phyloP scores from a whole-genome alignment of 92 coral and sea anemone genomes.

The Blastomussa wellsi region DNA sequence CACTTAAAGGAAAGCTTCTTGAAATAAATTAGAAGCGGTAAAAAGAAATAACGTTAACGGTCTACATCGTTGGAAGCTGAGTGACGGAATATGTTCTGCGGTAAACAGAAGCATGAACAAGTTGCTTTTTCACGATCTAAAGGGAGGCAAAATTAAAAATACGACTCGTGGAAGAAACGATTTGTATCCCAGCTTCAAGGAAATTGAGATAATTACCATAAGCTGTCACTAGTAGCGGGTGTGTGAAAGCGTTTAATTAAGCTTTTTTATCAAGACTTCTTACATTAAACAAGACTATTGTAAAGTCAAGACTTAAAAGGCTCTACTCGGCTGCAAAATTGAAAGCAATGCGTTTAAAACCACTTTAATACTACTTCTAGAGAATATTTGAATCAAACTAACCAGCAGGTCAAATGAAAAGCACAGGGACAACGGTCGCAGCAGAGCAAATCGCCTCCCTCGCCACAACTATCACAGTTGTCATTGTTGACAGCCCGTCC shows the following conservation, averaged over 20 bases:
- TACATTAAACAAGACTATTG: not conserved
- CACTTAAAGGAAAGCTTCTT: not conserved
- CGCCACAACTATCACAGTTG: constrained; percentile 98
- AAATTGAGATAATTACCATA: constrained; percentile 19
- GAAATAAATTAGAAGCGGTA: not conserved
- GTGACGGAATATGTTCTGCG: not conserved
- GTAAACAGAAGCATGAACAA: not conserved
- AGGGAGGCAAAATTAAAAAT: not conserved
- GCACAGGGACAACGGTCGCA: constrained; percentile 99
- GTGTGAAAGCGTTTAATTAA: not conserved
- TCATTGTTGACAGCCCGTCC: constrained; percentile 96
- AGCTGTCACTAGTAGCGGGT: constrained; percentile 38
- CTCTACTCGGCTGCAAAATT: not conserved
- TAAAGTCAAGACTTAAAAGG: not conserved
- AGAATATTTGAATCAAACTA: constrained; percentile 35
- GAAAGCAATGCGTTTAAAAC: not conserved
- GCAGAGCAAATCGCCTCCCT: constrained; percentile 97
- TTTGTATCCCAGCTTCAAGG: not conserved
- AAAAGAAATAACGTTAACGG: not conserved
- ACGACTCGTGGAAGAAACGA: not conserved
- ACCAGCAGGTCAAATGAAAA: constrained; percentile 98
- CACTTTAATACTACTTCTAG: not conserved
- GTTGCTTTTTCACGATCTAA: not conserved
- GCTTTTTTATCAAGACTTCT: not conserved
- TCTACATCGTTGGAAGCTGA: not conserved